Percentiles rank a stretch among this genome's conserved stretches.
phyloP scores from a whole-genome alignment of 2,113 vertebrate species.

The Vulpes ferrilata region DNA sequence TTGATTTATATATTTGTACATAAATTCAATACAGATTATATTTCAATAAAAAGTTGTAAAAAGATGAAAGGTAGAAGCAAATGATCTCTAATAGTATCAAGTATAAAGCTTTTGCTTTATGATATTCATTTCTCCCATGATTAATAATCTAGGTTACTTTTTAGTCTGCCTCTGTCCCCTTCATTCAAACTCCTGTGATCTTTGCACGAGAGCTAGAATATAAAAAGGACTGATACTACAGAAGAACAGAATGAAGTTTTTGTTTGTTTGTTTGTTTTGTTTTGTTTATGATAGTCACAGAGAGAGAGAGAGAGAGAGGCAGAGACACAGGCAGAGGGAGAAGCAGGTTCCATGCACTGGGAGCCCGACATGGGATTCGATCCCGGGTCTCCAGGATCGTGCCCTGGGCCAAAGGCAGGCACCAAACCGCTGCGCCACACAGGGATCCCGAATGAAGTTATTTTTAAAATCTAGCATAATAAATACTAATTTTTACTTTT shows the following conservation, averaged over 20 bases:
- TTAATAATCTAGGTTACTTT: not conserved
- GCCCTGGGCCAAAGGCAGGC: no score
- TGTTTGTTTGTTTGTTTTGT: not conserved
- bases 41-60: conserved; percentile 30
- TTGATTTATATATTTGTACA: not conserved
- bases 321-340: no score
- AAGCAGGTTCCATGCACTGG: no score
- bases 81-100: not conserved
- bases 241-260: not conserved
- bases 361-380: no score
- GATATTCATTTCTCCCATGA: not conserved
- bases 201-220: not conserved
- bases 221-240: not conserved
- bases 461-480: not conserved
- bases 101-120: not conserved
- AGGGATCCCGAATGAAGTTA: not conserved
- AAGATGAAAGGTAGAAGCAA: not conserved
- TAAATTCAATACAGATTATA: not conserved
- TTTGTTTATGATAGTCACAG: no score
- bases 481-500: conserved; percentile 8
- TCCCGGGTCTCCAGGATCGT: no score
- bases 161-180: not conserved
- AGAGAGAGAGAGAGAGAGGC: no score
- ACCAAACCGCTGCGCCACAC: no score
- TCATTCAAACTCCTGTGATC: conserved; percentile 1